Evolutionary conservation across 2,113 vertebrate genomes (phyloP).

Genomic region (Delphinus delphis): DNA sequence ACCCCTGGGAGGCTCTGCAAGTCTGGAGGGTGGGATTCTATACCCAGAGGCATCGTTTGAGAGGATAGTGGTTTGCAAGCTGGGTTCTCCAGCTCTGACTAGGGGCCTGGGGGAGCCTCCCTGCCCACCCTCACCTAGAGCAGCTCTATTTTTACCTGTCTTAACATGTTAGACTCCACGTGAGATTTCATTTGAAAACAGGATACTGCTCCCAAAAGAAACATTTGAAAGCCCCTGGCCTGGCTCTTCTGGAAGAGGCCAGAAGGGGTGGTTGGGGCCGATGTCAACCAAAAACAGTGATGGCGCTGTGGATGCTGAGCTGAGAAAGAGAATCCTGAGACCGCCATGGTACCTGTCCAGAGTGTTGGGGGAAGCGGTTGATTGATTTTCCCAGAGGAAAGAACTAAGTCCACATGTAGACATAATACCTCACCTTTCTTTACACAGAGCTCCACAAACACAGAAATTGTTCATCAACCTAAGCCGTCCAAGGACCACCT

Average conservation of each 20-base stretch:
- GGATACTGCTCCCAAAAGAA: not conserved
- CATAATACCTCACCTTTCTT: not conserved
- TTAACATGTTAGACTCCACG: too few species aligned
- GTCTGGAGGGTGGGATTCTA: not conserved
- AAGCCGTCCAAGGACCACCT: not conserved
- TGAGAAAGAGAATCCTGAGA: not conserved
- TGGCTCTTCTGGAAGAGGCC: not conserved
- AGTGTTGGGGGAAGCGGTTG: not conserved
- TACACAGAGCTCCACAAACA: not conserved
- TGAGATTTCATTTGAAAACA: not conserved
- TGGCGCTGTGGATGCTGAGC: not conserved
- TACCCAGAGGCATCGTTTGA: not conserved
- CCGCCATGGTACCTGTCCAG: not conserved
- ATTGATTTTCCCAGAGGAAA: not conserved
- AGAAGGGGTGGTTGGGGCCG: not conserved
- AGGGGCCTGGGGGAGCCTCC: not conserved
- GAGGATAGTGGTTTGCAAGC: not conserved
- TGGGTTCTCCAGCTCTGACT: not conserved
- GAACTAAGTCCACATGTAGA: not conserved
- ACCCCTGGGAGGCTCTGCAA: not conserved
- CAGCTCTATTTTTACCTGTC: not conserved
- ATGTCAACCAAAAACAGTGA: not conserved
- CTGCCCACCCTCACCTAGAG: not conserved
- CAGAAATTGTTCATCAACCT: not conserved
- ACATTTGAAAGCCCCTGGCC: not conserved